phyloP scores from a whole-genome alignment of 2,113 vertebrate species.

The Aptenodytes patagonicus region DNA sequence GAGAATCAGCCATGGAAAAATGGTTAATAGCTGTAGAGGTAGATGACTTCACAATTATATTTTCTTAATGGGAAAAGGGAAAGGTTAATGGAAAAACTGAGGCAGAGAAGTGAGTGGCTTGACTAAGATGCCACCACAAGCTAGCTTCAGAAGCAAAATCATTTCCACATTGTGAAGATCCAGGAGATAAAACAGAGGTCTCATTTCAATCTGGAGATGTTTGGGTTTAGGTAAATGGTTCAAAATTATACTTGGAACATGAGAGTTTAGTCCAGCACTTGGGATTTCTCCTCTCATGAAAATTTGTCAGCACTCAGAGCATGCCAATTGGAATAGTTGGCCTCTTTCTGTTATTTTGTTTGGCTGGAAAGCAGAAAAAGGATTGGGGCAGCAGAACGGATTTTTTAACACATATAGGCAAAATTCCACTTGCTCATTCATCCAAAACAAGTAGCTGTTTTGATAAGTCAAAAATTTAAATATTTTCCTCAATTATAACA shows the following conservation, averaged over 20 bases:
- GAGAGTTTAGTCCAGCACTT: not conserved
- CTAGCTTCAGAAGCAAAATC: not conserved
- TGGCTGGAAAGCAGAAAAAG: not conserved
- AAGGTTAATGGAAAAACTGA: not conserved
- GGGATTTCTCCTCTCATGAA: not conserved
- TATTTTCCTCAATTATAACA: not conserved
- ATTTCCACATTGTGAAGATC: not conserved
- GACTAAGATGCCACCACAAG: not conserved
- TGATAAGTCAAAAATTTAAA: not conserved
- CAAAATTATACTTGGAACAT: not conserved
- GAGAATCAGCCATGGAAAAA: not conserved
- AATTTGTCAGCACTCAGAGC: not conserved
- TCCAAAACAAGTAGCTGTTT: not conserved
- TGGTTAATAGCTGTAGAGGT: not conserved
- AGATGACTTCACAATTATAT: not conserved
- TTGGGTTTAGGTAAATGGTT: not conserved
- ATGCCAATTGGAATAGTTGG: not conserved
- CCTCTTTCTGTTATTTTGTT: not conserved
- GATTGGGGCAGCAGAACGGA: not conserved
- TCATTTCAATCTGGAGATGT: not conserved
- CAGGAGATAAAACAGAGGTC: not conserved
- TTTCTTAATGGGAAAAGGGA: not conserved
- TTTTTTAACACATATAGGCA: not conserved
- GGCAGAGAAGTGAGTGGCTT: not conserved
- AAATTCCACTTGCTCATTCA: not conserved